Conservation (phyloP, 2,797 vertebrate genomes). For the Tenualosa thibaudeaui region DNA sequence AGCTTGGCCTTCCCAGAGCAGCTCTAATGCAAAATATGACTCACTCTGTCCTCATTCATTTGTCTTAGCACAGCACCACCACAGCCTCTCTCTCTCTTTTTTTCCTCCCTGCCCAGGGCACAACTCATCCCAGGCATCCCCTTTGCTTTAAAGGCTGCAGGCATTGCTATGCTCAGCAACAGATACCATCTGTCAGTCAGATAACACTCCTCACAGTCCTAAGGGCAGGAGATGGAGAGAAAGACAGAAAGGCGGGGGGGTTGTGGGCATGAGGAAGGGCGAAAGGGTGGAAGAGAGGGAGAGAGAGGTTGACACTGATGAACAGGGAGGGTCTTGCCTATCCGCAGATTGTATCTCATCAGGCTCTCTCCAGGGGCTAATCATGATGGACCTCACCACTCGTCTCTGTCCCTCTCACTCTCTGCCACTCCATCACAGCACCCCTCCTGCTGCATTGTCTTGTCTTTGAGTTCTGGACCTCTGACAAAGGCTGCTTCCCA, state of each 20-base stretch:
- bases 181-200: constrained; percentile 21
- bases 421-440: not conserved
- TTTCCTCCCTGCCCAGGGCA: not conserved
- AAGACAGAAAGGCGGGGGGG: not conserved
- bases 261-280: not conserved
- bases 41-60: not conserved
- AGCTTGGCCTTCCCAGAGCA: not conserved
- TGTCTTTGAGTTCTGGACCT: not conserved
- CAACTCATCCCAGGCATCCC: not conserved
- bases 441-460: not conserved
- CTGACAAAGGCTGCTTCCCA: too few relatives aligned
- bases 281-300: not conserved
- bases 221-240: not conserved
- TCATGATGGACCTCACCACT: not conserved
- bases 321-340: not conserved
- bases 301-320: not conserved
- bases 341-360: not conserved
- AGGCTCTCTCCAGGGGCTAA: not conserved
- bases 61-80: not conserved
- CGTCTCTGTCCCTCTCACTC: not conserved
- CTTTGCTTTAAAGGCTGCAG: not conserved
- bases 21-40: not conserved
- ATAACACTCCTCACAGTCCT: not conserved
- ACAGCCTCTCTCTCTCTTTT: not conserved
- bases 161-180: not conserved